Conservation (phyloP, 1,140 invertebrate genomes). For the Macrotrachela quadricornifera region DNA sequence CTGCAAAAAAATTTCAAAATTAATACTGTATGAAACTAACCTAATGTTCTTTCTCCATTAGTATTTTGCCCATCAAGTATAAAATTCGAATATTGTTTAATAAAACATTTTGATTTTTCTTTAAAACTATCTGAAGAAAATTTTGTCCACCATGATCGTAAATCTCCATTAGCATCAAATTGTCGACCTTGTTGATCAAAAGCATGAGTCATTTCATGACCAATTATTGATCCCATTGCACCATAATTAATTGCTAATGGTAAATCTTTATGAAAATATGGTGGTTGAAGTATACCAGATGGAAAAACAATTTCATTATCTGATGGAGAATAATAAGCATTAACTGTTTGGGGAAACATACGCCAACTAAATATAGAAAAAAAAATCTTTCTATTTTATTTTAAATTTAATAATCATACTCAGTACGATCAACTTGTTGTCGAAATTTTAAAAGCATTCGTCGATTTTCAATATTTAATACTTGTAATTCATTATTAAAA, state of each 20-base stretch:
- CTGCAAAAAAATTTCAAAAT: too few species aligned
- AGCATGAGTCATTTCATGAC: slow-evolving; percentile 9
- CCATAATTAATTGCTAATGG: slow-evolving; percentile 5
- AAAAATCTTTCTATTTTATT: slow-evolving; percentile 1
- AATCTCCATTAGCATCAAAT: slow-evolving; percentile 21
- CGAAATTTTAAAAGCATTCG: neutral
- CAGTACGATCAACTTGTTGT: slow-evolving; percentile 29
- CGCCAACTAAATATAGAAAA: slow-evolving; percentile 34
- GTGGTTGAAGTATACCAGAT: slow-evolving; percentile 43
- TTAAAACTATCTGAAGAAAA: slow-evolving; percentile 14
- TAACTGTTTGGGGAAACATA: slow-evolving; percentile 23
- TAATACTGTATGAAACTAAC: too few species aligned
- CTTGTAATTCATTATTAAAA: slow-evolving; percentile 66
- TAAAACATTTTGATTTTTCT: slow-evolving; percentile 16
- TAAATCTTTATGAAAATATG: slow-evolving; percentile 34
- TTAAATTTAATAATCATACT: slow-evolving; percentile 18
- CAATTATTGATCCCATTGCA: slow-evolving; percentile 5
- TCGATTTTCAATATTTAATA: neutral
- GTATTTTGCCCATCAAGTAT: neutral
- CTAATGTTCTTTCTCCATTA: too few species aligned
- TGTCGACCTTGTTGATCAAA: slow-evolving; percentile 11
- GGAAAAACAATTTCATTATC: slow-evolving; percentile 36
- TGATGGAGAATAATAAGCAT: slow-evolving; percentile 27
- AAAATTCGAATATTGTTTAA: slow-evolving; percentile 18
- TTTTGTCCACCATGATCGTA: slow-evolving; percentile 29